Evolutionary conservation across 2,888 invertebrate genomes (phyloP).

Genomic region (Xestia c-nigrum): DNA sequence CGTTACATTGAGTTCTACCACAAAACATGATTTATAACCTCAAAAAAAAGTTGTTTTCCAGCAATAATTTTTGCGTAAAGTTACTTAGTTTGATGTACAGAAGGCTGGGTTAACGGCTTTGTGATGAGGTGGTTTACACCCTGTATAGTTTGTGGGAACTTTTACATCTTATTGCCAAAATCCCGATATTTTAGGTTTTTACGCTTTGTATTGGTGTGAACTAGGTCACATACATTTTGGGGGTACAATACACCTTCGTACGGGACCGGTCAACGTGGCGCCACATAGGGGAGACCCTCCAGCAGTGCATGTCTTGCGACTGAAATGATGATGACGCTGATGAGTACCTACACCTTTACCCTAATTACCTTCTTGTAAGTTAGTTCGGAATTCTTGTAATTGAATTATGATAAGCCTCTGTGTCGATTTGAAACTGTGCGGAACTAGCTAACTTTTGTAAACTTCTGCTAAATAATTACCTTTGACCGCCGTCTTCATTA

Average conservation of each 20-base stretch:
- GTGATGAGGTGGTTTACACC: too few species aligned
- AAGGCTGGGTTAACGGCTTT: too few species aligned
- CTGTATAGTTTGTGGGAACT: not conserved
- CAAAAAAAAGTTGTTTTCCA: too few species aligned
- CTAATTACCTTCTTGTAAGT: conserved; percentile 6
- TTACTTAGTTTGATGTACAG: too few species aligned
- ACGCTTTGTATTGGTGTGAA: not conserved
- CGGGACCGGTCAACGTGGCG: too few species aligned
- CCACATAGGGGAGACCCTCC: too few species aligned
- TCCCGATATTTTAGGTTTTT: not conserved
- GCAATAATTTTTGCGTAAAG: too few species aligned
- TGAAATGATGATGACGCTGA: too few species aligned
- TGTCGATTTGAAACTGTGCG: conserved; percentile 21
- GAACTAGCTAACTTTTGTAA: conserved; percentile 32
- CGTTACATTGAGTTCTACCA: too few species aligned
- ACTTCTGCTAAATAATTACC: conserved; percentile 36
- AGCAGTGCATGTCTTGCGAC: too few species aligned
- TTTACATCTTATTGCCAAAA: not conserved
- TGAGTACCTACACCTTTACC: not conserved
- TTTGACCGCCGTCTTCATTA: conserved; percentile 32
- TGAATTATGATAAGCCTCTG: conserved; percentile 14
- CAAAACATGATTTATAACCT: too few species aligned
- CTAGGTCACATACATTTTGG: not conserved
- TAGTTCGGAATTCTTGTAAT: not conserved
- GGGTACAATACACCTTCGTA: not conserved